These are phyloP conservation scores for Tychaedon coryphoeus DNA, from an alignment of 2,113 vertebrate genomes.

Conservation along the genomic window DNA sequence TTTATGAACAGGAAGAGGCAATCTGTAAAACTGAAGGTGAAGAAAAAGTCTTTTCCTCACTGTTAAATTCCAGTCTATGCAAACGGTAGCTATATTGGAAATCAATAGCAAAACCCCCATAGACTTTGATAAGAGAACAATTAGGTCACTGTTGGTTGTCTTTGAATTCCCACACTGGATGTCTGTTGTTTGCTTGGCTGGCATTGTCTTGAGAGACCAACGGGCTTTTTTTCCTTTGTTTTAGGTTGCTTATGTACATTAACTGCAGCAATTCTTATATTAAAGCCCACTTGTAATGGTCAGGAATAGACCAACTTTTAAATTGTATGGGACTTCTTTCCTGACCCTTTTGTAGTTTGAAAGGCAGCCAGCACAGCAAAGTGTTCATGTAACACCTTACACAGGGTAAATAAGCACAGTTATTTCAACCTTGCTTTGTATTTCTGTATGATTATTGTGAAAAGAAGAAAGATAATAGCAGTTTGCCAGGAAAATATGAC, in stretches of 20 bases:
- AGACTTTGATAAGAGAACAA: background rate
- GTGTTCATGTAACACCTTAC: background rate
- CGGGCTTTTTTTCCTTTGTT: background rate
- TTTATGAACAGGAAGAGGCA: background rate
- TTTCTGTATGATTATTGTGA: background rate
- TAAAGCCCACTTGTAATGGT: background rate
- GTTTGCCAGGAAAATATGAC: background rate
- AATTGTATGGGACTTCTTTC: background rate
- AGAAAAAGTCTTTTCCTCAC: background rate
- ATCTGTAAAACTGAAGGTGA: background rate
- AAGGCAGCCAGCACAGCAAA: background rate
- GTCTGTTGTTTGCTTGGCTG: background rate
- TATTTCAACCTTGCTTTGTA: background rate
- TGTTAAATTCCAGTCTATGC: background rate
- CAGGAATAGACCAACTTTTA: background rate
- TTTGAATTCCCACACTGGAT: background rate
- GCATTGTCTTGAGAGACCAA: background rate
- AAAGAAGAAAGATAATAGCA: background rate
- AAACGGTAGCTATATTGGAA: background rate
- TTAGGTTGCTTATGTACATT: background rate
- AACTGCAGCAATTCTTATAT: background rate
- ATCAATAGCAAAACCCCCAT: background rate
- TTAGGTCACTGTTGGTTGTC: slow-evolving; percentile 2
- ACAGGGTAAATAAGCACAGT: background rate
- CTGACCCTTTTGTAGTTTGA: background rate